Percentiles rank a stretch among this genome's conserved stretches.
Conservation (phyloP, 30 jellyfish, hydroid and myxozoan genomes). For the Catostylus mosaicus region DNA sequence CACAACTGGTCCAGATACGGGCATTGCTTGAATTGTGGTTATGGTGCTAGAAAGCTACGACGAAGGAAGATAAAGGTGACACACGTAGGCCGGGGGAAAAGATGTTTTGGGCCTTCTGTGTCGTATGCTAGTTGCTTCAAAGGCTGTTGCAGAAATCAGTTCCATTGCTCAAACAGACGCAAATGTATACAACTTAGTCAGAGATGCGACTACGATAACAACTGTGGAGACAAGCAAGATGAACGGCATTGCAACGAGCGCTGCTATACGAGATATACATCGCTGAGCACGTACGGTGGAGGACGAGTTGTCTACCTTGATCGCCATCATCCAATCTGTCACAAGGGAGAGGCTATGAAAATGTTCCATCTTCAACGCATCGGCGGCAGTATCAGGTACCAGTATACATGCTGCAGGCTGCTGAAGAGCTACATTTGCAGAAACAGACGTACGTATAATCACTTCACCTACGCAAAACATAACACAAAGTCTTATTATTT, state of each 20-base stretch:
- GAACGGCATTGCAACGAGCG: constrained; percentile 28
- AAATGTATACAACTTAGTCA: constrained; percentile 19
- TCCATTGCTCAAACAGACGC: constrained; percentile 26
- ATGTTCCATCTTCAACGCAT: constrained; percentile 14
- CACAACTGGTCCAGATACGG: constrained; percentile 19
- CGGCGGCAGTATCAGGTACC: constrained; percentile 14
- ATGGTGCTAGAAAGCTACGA: constrained; percentile 29
- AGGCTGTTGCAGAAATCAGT: constrained; percentile 45
- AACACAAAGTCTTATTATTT: neutral
- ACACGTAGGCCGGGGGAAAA: constrained; percentile 2
- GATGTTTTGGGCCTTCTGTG: neutral
- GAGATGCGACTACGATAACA: constrained; percentile 44
- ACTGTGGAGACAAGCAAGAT: constrained; percentile 59
- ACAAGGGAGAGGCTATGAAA: neutral
- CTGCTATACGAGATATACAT: neutral
- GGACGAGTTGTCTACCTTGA: constrained; percentile 20
- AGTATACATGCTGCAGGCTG: constrained; percentile 28
- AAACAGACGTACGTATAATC: neutral
- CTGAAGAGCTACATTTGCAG: neutral
- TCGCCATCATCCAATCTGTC: constrained; percentile 6
- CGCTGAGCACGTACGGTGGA: constrained; percentile 19
- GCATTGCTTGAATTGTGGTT: constrained; percentile 27
- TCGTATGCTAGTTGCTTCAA: neutral
- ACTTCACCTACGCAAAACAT: neutral
- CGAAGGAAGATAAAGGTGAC: neutral